Conservation (phyloP, 2,797 vertebrate genomes). For the Darevskia mixta region DNA sequence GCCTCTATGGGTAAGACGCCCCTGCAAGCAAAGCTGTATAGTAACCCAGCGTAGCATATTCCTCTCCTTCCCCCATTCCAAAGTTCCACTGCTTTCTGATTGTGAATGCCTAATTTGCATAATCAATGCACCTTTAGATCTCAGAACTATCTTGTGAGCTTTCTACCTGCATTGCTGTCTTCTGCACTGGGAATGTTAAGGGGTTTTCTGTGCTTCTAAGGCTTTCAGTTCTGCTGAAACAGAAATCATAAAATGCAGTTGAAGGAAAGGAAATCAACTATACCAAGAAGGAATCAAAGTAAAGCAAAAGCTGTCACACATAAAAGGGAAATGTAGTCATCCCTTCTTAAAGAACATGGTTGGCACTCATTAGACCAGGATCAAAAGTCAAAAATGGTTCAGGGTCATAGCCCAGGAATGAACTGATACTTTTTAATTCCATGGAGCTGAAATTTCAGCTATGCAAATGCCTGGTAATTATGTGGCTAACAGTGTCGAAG, state of each 20-base stretch:
- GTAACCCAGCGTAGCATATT: background rate
- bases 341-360: background rate
- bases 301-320: background rate
- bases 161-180: background rate
- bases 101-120: background rate
- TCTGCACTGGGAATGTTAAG: background rate
- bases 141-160: slow-evolving; percentile 7
- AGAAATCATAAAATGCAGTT: slow-evolving; percentile 17
- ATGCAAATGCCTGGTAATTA: background rate
- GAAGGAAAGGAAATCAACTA: background rate
- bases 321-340: background rate
- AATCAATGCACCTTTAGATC: background rate
- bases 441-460: background rate
- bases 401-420: background rate
- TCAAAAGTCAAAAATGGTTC: slow-evolving; percentile 8
- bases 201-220: slow-evolving; percentile 4
- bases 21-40: background rate
- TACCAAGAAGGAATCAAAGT: background rate
- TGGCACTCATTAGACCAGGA: background rate
- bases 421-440: background rate
- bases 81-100: slow-evolving; percentile 10
- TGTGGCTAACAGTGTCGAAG: background rate
- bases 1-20: no score
- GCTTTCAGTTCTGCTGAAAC: slow-evolving; percentile 19
- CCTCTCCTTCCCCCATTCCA: background rate